Percentiles rank a stretch among this genome's conserved stretches.
Conservation (phyloP, 1,140 invertebrate genomes). For the Drosophila jambulina region DNA sequence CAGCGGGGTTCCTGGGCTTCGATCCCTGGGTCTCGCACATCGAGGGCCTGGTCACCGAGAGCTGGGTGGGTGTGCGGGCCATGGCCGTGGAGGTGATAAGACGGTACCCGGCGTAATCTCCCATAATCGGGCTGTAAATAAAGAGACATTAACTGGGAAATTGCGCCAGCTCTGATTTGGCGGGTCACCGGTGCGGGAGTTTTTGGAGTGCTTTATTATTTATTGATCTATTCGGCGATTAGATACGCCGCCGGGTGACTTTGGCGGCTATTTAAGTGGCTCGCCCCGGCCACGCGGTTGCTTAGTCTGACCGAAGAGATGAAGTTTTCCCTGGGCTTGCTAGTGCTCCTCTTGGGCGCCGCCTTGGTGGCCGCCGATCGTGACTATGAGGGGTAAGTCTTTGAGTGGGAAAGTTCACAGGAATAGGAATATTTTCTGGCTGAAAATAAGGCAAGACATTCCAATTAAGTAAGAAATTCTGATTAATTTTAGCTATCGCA, state of each 20-base stretch:
- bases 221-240: conserved; percentile 45
- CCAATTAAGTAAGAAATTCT: not conserved
- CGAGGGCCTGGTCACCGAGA: conserved; percentile 88
- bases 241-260: conserved; percentile 37
- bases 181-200: conserved; percentile 16
- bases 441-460: not conserved
- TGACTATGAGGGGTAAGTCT: conserved; percentile 58
- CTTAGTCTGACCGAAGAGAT: conserved; percentile 37
- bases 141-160: conserved; percentile 33
- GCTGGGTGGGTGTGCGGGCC: conserved; percentile 89
- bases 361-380: conserved; percentile 43
- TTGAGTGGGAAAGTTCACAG: not conserved
- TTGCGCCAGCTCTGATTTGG: conserved; percentile 45
- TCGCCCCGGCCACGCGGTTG: conserved; percentile 23
- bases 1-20: conserved; percentile 87
- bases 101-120: conserved; percentile 26
- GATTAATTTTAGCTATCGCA: conserved; percentile 55
- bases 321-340: conserved; percentile 47
- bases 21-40: conserved; percentile 89
- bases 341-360: conserved; percentile 42
- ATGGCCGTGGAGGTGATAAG: conserved; percentile 74
- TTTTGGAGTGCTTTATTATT: conserved; percentile 26
- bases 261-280: conserved; percentile 54
- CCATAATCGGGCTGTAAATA: conserved; percentile 52
- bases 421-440: not conserved